phyloP scores from a whole-genome alignment of 2,113 vertebrate species.

The Mesitornis unicolor region DNA sequence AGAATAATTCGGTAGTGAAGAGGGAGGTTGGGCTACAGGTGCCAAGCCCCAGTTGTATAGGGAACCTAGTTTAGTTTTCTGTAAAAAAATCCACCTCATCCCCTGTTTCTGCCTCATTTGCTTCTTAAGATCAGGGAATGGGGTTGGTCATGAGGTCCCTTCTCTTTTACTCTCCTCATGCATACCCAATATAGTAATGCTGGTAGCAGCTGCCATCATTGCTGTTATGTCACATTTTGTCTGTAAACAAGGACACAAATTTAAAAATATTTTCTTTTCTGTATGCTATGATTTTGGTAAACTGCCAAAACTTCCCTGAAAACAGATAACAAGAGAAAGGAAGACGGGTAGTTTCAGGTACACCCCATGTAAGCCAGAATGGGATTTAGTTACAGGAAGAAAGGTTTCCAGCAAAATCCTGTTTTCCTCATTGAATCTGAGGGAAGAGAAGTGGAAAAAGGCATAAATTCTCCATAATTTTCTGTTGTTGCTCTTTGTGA shows the following conservation, averaged over 20 bases:
- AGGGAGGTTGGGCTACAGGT: background rate
- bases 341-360: background rate
- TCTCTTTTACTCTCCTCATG: background rate
- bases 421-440: background rate
- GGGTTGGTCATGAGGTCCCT: background rate
- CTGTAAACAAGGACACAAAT: background rate
- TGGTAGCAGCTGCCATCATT: background rate
- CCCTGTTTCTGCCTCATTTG: background rate
- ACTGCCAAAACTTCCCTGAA: background rate
- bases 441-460: background rate
- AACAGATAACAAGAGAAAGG: background rate
- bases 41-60: fast-evolving
- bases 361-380: background rate
- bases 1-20: background rate
- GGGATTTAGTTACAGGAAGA: background rate
- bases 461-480: background rate
- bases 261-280: background rate
- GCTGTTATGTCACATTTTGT: background rate
- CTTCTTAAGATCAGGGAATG: background rate
- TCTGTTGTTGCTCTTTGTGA: background rate
- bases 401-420: background rate
- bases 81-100: background rate
- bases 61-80: background rate
- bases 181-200: background rate
- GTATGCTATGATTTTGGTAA: background rate